Evolutionary conservation across 2,888 invertebrate species (phyloP).

Genomic region (Diabrotica balteata): DNA sequence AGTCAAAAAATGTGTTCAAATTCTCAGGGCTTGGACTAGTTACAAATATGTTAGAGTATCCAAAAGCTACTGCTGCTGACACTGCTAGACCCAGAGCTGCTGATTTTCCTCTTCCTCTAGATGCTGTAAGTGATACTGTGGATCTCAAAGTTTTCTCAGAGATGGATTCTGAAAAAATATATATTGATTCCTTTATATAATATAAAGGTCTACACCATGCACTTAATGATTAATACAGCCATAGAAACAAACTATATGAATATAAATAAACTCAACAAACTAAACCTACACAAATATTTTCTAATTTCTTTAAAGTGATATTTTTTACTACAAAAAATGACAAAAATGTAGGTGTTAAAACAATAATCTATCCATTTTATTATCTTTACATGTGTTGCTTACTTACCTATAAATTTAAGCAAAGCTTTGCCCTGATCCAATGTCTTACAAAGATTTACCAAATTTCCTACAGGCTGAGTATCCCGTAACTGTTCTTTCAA

Average conservation of each 20-base stretch:
- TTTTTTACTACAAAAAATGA: too few species aligned
- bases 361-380: too few species aligned
- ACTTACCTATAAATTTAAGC: constrained; percentile 70
- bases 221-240: too few species aligned
- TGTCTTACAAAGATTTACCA: constrained; percentile 90
- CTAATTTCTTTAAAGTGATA: too few species aligned
- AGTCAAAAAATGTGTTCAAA: constrained; percentile 95
- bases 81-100: constrained; percentile 95
- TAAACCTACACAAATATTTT: too few species aligned
- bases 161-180: constrained; percentile 78
- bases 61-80: constrained; percentile 82
- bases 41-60: constrained; percentile 91
- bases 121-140: constrained; percentile 94
- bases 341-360: too few species aligned
- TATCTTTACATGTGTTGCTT: not conserved
- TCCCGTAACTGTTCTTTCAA: constrained; percentile 86
- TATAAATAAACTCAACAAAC: too few species aligned
- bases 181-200: not conserved
- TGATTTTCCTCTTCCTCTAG: constrained; percentile 97
- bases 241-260: too few species aligned
- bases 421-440: constrained; percentile 93
- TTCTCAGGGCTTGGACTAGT: constrained; percentile 99
- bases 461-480: constrained; percentile 88
- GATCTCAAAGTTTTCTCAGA: constrained; percentile 89
- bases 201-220: too few species aligned